phyloP scores from a whole-genome alignment of 2,113 vertebrate genomes.

The Actenoides lindsayi region DNA sequence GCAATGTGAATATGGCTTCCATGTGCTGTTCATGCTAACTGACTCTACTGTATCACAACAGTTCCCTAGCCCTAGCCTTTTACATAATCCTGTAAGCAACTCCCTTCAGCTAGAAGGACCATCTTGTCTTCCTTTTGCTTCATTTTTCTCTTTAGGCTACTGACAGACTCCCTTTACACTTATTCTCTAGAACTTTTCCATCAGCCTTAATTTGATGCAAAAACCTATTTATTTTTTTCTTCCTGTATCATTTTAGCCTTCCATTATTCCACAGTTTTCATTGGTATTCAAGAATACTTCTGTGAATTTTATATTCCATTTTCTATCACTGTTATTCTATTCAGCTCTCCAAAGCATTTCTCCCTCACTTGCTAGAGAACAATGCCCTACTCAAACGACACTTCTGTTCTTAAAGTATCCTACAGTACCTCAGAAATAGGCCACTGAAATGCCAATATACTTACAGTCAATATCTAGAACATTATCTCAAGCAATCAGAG shows the following conservation, averaged over 20 bases:
- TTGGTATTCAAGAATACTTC: slow-evolving; percentile 41
- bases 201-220: slow-evolving; percentile 5
- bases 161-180: not conserved
- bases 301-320: slow-evolving; percentile 50
- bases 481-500: slow-evolving; percentile 57
- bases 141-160: not conserved
- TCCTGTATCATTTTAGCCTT: slow-evolving; percentile 23
- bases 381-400: slow-evolving; percentile 50
- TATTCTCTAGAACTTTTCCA: slow-evolving; percentile 25
- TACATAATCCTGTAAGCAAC: not conserved
- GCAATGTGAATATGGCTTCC: not conserved
- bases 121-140: not conserved
- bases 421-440: slow-evolving; percentile 48
- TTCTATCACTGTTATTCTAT: slow-evolving; percentile 32
- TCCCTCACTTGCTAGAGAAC: slow-evolving; percentile 41
- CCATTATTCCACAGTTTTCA: slow-evolving; percentile 34
- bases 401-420: slow-evolving; percentile 54
- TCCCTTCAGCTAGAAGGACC: not conserved
- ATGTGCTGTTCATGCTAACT: not conserved
- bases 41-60: not conserved
- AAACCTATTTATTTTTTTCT: slow-evolving; percentile 24
- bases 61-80: not conserved
- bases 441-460: slow-evolving; percentile 42
- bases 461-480: slow-evolving; percentile 42
- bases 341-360: slow-evolving; percentile 40